phyloP scores from a whole-genome alignment of 2,797 vertebrate species.

The Sebastes variabilis region DNA sequence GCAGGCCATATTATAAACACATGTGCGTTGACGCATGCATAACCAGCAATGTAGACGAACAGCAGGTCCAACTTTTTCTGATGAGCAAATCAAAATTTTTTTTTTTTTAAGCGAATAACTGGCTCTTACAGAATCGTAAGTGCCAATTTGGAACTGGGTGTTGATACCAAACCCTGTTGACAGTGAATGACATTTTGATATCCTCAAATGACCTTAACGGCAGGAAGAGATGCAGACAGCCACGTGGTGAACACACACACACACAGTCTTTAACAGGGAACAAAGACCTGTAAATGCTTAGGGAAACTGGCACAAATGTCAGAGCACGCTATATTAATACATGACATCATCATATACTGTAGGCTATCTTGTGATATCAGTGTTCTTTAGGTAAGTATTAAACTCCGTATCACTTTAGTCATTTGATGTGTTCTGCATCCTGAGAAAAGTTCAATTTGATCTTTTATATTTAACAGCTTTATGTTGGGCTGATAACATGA shows the following conservation, averaged over 20 bases:
- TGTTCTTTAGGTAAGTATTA: not conserved
- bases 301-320: slow-evolving; percentile 6
- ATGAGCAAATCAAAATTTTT: not conserved
- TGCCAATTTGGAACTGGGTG: not conserved
- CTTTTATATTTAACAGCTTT: not conserved
- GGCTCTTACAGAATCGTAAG: not conserved
- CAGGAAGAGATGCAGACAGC: slow-evolving; percentile 53
- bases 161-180: not conserved
- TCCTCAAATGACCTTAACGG: slow-evolving; percentile 49
- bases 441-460: not conserved
- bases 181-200: slow-evolving; percentile 30
- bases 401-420: not conserved
- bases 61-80: not conserved
- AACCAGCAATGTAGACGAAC: not conserved
- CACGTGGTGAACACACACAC: slow-evolving; percentile 31
- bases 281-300: slow-evolving; percentile 20
- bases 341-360: not conserved
- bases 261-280: not conserved
- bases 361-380: not conserved
- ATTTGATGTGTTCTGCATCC: not conserved
- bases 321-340: not conserved
- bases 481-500: not conserved
- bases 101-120: not conserved
- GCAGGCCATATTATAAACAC: not conserved
- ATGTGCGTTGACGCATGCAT: not conserved